Evolutionary conservation across 2,797 vertebrate genomes (phyloP).

Genomic region (Cryptoblepharus egeriae): DNA sequence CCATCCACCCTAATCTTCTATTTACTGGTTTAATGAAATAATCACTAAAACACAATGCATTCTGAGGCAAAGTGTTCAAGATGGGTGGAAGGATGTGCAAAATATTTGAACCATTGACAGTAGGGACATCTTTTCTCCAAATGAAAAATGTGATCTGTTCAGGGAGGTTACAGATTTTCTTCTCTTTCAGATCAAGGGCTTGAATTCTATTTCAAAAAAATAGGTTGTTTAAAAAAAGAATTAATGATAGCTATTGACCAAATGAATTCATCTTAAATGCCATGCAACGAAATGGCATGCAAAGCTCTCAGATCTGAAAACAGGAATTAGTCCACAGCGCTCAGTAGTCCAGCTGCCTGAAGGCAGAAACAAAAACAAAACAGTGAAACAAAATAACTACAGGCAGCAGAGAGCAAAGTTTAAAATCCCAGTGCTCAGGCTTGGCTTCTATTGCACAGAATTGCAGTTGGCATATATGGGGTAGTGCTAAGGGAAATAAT

Average conservation of each 20-base stretch:
- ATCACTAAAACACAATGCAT: no score
- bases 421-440: not conserved
- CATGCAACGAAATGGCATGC: no score
- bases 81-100: not conserved
- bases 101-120: not conserved
- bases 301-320: slow-evolving; percentile 11
- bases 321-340: slow-evolving; percentile 16
- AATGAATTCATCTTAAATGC: not conserved
- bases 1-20: no score
- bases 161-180: not conserved
- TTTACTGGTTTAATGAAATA: no score
- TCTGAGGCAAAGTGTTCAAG: not conserved
- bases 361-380: slow-evolving; percentile 23
- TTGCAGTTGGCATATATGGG: slow-evolving; percentile 31
- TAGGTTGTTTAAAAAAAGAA: not conserved
- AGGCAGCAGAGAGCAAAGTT: slow-evolving; percentile 10
- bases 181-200: not conserved
- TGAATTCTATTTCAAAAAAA: not conserved
- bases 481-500: slow-evolving; percentile 40
- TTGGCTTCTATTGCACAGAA: slow-evolving; percentile 44
- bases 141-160: not conserved
- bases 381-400: slow-evolving; percentile 14
- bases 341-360: slow-evolving; percentile 20
- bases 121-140: not conserved
- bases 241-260: not conserved